Evolutionary conservation across 2,113 vertebrate genomes (phyloP).

Genomic region (Plestiodon gilberti): DNA sequence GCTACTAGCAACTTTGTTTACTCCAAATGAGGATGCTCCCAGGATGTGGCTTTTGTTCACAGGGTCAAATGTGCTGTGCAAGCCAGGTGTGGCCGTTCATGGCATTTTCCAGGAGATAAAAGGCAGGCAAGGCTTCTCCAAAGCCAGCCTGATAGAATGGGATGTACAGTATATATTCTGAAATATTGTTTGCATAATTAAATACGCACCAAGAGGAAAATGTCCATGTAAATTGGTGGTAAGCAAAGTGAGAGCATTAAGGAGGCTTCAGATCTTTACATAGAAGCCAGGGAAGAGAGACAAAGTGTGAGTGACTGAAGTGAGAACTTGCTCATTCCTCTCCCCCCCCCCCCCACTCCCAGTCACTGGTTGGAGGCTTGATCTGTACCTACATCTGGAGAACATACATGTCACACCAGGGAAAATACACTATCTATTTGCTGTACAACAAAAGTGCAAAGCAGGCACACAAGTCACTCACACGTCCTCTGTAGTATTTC

Average conservation of each 20-base stretch:
- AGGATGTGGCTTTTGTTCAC: no score
- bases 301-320: neutral
- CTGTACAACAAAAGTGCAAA: neutral
- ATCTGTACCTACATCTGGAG: neutral
- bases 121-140: no score
- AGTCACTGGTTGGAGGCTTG: neutral
- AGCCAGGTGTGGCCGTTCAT: no score
- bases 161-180: no score
- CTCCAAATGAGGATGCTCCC: no score
- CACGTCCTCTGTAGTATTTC: neutral
- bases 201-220: conserved; percentile 23
- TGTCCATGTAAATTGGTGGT: neutral
- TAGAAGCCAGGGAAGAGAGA: neutral
- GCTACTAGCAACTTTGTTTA: no score
- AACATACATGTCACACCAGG: neutral
- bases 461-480: neutral
- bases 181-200: conserved; percentile 14
- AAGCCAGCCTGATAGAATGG: no score
- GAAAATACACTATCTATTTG: neutral
- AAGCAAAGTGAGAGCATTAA: neutral
- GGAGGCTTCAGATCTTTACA: neutral
- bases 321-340: no score
- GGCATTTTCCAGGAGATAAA: no score
- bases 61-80: no score
- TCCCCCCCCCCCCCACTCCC: no score